Percentiles rank a stretch among this genome's conserved stretches.
Conservation (phyloP, 2,113 vertebrate species). For the Oophaga pumilio region DNA sequence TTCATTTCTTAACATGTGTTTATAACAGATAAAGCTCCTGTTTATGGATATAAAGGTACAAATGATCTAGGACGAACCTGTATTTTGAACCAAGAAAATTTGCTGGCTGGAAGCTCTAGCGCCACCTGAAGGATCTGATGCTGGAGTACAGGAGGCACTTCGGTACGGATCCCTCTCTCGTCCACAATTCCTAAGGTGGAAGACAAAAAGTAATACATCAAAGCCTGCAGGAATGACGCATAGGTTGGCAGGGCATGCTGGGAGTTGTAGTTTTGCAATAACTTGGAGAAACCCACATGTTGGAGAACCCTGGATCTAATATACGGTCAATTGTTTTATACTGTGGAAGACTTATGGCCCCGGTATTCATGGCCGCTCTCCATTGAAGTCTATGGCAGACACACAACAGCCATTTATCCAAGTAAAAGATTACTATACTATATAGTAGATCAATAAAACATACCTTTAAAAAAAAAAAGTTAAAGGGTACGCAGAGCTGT, state of each 20-base stretch:
- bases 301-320: too few species aligned
- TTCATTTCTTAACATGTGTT: too few species aligned
- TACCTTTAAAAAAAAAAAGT: too few species aligned
- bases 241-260: not conserved
- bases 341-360: too few species aligned
- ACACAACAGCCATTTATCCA: too few species aligned
- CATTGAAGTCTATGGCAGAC: too few species aligned
- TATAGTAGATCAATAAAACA: too few species aligned
- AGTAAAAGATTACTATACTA: too few species aligned
- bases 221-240: not conserved
- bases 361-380: too few species aligned
- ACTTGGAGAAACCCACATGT: too few species aligned
- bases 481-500: too few species aligned
- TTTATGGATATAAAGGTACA: not conserved
- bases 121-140: conserved; percentile 88
- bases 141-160: conserved; percentile 85
- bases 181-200: conserved; percentile 80
- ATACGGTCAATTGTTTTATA: too few species aligned
- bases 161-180: conserved; percentile 78
- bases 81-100: conserved; percentile 90
- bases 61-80: conserved; percentile 74
- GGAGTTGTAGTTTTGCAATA: not conserved
- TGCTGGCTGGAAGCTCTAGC: conserved; percentile 89
- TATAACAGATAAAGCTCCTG: not conserved
- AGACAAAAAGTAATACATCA: not conserved